Evolutionary conservation across 1,140 invertebrate species (phyloP).

Genomic region (Drosophila sulfurigaster): DNA sequence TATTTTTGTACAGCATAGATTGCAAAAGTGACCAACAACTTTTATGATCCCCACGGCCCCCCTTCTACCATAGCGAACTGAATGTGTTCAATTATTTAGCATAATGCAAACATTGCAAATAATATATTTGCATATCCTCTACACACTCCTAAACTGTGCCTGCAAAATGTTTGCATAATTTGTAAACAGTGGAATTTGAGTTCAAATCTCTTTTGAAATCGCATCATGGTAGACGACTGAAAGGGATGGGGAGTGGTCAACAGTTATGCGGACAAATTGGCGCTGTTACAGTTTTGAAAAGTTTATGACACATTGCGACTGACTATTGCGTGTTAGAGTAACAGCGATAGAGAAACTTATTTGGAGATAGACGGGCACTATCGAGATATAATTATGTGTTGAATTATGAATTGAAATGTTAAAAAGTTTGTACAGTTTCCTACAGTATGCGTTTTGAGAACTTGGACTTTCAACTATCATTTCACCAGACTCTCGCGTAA

Average conservation of each 20-base stretch:
- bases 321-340: slow-evolving; percentile 22
- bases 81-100: slow-evolving; percentile 70
- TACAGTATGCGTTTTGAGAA: slow-evolving; percentile 48
- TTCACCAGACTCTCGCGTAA: slow-evolving; percentile 43
- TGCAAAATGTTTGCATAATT: slow-evolving; percentile 76
- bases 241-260: slow-evolving; percentile 41
- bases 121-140: slow-evolving; percentile 45
- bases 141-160: slow-evolving; percentile 24
- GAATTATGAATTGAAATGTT: slow-evolving; percentile 81
- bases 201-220: slow-evolving; percentile 72
- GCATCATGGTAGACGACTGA: slow-evolving; percentile 19
- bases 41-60: not conserved
- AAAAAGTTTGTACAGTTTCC: slow-evolving; percentile 73
- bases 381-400: slow-evolving; percentile 75
- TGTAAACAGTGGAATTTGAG: slow-evolving; percentile 67
- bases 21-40: slow-evolving; percentile 57
- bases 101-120: slow-evolving; percentile 71
- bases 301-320: slow-evolving; percentile 71
- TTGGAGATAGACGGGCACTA: slow-evolving; percentile 38
- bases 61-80: slow-evolving; percentile 8
- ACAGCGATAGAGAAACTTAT: slow-evolving; percentile 1
- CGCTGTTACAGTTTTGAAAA: slow-evolving; percentile 78
- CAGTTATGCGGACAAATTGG: slow-evolving; percentile 69
- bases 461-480: slow-evolving; percentile 60
- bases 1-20: slow-evolving; percentile 63